Percentiles rank a stretch among this genome's conserved stretches.
Evolutionary conservation across 2,888 invertebrate species (phyloP).

Genomic region (Eupithecia subumbrata): DNA sequence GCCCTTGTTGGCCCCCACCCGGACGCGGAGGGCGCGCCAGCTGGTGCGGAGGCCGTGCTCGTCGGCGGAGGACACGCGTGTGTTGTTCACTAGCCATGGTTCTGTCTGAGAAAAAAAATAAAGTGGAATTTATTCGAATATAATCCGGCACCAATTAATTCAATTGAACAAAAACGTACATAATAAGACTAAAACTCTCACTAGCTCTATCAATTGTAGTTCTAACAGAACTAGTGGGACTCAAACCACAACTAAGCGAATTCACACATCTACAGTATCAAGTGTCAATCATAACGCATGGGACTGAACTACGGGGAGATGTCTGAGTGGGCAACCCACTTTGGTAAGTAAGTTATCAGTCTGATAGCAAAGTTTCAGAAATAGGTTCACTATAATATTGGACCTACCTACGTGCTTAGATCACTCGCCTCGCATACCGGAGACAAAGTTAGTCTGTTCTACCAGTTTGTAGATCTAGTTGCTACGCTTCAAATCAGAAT

Average conservation of each 20-base stretch:
- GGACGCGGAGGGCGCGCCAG: constrained; percentile 67
- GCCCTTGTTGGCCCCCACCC: constrained; percentile 60
- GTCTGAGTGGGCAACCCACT: constrained; percentile 16
- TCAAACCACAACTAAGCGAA: constrained; percentile 1
- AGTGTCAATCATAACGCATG: background rate
- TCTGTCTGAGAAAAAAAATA: constrained; percentile 60
- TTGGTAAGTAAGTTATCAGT: too few relatives aligned
- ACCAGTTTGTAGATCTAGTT: background rate
- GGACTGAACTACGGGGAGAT: background rate
- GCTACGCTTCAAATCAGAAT: background rate
- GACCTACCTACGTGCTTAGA: background rate
- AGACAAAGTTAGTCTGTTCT: background rate
- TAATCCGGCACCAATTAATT: too few relatives aligned
- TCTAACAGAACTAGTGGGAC: too few relatives aligned
- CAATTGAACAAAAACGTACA: too few relatives aligned
- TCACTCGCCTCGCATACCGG: background rate
- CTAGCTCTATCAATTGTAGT: too few relatives aligned
- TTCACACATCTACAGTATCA: background rate
- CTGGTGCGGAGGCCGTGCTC: constrained; percentile 69
- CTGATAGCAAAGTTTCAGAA: background rate
- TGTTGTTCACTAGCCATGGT: constrained; percentile 71
- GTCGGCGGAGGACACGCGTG: constrained; percentile 65
- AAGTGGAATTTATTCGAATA: too few relatives aligned
- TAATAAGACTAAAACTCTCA: too few relatives aligned
- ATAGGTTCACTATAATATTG: background rate